Evolutionary conservation across 2,113 vertebrate species (phyloP).

Genomic region (Xiphias gladius): DNA sequence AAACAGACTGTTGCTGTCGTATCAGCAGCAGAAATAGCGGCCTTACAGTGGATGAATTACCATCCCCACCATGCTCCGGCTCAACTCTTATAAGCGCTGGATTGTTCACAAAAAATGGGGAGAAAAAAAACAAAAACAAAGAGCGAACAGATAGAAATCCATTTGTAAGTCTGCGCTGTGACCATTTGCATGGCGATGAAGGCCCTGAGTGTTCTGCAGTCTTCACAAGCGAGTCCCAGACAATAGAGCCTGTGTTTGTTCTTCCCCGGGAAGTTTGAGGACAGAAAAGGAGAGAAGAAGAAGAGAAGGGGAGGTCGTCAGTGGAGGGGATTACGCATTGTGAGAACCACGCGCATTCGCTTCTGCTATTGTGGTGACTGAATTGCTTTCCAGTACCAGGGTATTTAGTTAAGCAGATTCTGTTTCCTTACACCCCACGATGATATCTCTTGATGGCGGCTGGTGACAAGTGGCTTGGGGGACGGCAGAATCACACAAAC

Average conservation of each 20-base stretch:
- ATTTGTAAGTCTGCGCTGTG: slow-evolving; percentile 83
- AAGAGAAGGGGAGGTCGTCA: slow-evolving; percentile 74
- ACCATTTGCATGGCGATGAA: slow-evolving; percentile 90
- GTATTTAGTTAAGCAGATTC: slow-evolving; percentile 75
- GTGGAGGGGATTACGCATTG: slow-evolving; percentile 71
- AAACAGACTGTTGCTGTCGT: slow-evolving; percentile 80
- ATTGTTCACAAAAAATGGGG: slow-evolving; percentile 78
- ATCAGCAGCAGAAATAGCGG: slow-evolving; percentile 79
- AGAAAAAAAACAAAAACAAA: slow-evolving; percentile 34
- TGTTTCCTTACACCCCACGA: slow-evolving; percentile 51
- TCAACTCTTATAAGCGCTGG: slow-evolving; percentile 79
- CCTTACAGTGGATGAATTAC: slow-evolving; percentile 80
- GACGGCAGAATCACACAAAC: slow-evolving; percentile 57
- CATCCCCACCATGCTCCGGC: slow-evolving; percentile 72
- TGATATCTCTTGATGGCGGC: slow-evolving; percentile 49
- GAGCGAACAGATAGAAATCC: slow-evolving; percentile 80
- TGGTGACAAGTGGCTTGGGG: slow-evolving; percentile 53
- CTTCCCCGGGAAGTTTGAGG: slow-evolving; percentile 82
- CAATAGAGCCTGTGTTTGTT: slow-evolving; percentile 94
- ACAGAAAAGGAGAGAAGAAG: slow-evolving; percentile 78
- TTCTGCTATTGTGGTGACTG: slow-evolving; percentile 58
- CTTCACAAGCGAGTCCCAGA: slow-evolving; percentile 85
- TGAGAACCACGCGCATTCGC: slow-evolving; percentile 61
- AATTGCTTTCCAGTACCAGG: slow-evolving; percentile 67
- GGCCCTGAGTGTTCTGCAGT: slow-evolving; percentile 85